Evolutionary conservation across 1,140 invertebrate species (phyloP).

Genomic region (Daktulosphaira vitifoliae): DNA sequence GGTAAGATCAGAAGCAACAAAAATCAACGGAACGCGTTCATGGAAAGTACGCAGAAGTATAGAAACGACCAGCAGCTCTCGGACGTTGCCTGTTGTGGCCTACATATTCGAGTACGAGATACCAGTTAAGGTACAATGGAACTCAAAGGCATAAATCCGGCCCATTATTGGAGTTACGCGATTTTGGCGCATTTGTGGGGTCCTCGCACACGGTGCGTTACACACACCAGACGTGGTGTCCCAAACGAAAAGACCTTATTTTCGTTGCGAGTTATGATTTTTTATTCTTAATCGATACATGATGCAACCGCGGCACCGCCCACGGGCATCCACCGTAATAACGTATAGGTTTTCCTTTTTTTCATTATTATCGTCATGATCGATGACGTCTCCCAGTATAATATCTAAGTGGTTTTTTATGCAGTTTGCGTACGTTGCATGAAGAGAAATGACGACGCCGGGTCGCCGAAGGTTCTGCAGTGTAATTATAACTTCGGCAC

Average conservation of each 20-base stretch:
- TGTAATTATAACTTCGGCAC: conserved; percentile 28
- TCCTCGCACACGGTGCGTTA: background rate
- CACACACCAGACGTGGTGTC: too few relatives aligned
- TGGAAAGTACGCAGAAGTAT: too few relatives aligned
- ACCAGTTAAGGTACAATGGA: background rate
- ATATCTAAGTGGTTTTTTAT: too few relatives aligned
- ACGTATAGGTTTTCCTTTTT: background rate
- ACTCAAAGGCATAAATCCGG: conserved; percentile 18
- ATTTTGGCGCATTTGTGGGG: conserved; percentile 26
- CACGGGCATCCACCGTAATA: too few relatives aligned
- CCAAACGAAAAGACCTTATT: conserved; percentile 12
- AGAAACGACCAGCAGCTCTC: too few relatives aligned
- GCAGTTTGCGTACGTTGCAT: too few relatives aligned
- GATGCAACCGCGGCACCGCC: conserved; percentile 4
- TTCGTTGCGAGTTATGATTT: conserved; percentile 18
- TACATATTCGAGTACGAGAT: too few relatives aligned
- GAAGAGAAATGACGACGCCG: background rate
- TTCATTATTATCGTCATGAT: conserved; percentile 12
- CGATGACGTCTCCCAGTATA: conserved; percentile 19
- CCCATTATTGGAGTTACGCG: conserved; percentile 10
- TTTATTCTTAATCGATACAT: conserved; percentile 22
- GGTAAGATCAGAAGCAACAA: too few relatives aligned
- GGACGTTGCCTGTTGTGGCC: too few relatives aligned
- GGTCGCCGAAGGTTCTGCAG: background rate
- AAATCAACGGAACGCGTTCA: too few relatives aligned